Conservation (phyloP, 2,113 vertebrate species). For the Orthonyx spaldingii region DNA sequence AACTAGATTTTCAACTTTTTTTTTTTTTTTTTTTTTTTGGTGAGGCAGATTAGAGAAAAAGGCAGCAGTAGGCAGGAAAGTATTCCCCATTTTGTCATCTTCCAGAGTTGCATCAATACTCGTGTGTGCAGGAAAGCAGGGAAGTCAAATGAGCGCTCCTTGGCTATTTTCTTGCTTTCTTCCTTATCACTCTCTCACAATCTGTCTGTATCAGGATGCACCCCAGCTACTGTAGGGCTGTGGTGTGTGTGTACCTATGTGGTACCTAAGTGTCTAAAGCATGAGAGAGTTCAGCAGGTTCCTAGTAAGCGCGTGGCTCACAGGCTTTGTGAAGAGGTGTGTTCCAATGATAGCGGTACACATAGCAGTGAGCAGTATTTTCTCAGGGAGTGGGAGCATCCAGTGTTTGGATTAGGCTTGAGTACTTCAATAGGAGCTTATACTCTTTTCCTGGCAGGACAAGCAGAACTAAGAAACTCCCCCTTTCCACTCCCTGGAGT, state of each 20-base stretch:
- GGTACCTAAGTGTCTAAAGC: not conserved
- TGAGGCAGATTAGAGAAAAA: not conserved
- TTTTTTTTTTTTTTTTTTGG: not conserved
- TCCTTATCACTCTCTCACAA: not conserved
- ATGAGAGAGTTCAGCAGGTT: not conserved
- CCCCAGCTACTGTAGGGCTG: not conserved
- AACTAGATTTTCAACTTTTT: not conserved
- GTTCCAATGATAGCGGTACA: not conserved
- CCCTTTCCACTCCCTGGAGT: not conserved
- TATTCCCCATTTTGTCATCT: not conserved
- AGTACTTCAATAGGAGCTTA: not conserved
- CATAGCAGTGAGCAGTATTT: not conserved
- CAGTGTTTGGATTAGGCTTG: not conserved
- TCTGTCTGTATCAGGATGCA: not conserved
- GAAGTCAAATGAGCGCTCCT: not conserved
- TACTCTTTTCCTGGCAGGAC: not conserved
- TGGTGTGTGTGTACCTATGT: not conserved
- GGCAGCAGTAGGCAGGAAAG: not conserved
- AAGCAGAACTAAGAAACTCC: not conserved
- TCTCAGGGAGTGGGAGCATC: not conserved
- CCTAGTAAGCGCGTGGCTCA: not conserved
- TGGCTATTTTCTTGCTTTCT: not conserved
- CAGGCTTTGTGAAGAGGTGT: not conserved
- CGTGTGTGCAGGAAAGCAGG: rapidly evolving
- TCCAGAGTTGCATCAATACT: not conserved